phyloP scores from a whole-genome alignment of 2,113 vertebrate genomes.

The Sula dactylatra region DNA sequence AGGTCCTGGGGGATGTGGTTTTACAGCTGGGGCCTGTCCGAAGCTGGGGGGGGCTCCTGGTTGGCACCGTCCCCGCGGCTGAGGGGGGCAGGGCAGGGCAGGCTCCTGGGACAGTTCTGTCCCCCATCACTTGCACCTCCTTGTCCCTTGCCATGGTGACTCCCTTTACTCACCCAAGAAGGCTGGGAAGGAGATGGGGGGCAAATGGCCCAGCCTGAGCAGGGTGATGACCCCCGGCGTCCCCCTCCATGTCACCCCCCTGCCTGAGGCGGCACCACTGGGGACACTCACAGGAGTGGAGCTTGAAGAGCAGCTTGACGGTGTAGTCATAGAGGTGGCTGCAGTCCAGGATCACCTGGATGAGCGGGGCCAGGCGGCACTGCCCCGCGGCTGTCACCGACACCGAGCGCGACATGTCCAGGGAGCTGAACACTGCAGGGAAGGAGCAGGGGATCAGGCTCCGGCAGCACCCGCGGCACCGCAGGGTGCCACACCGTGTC shows the following conservation, averaged over 20 bases:
- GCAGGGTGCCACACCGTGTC: fast-evolving
- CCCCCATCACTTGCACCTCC: background rate
- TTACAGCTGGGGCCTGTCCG: background rate
- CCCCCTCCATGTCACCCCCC: background rate
- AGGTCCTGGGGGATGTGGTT: background rate
- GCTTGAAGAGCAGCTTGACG: slow-evolving; percentile 96
- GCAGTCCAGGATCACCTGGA: slow-evolving; percentile 94
- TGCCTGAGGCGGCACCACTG: fast-evolving
- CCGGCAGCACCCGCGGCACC: fast-evolving
- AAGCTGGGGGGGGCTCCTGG: background rate
- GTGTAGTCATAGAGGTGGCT: slow-evolving; percentile 98
- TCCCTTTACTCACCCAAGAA: background rate
- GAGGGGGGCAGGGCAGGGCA: fast-evolving
- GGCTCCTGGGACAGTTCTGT: background rate
- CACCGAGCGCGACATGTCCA: slow-evolving; percentile 97
- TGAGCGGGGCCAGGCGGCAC: slow-evolving; percentile 95
- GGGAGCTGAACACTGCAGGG: slow-evolving; percentile 87
- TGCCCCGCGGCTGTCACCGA: slow-evolving; percentile 92
- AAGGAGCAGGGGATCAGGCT: background rate
- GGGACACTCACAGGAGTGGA: slow-evolving; percentile 93
- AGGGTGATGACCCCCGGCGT: background rate
- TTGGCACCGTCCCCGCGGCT: fast-evolving
- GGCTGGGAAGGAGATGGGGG: background rate
- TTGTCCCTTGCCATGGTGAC: background rate
- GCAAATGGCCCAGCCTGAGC: background rate